These are phyloP conservation scores for Catocala sponsa DNA, from an alignment of 2,888 invertebrate genomes.

Conservation along the genomic window DNA sequence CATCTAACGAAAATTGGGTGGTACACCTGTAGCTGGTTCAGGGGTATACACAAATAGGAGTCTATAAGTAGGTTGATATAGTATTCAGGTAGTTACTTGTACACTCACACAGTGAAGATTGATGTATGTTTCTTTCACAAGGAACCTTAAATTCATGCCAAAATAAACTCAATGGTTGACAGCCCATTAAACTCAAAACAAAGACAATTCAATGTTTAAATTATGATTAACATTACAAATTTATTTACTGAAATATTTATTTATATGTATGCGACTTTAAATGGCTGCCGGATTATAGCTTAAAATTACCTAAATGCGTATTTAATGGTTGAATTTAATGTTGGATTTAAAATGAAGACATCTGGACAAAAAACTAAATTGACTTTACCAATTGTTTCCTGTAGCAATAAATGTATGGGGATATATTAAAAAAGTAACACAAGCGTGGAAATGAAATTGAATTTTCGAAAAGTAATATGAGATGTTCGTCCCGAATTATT, in stretches of 20 bases:
- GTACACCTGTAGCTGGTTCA: too few species aligned
- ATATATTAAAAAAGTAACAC: slow-evolving; percentile 56
- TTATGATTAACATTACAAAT: slow-evolving; percentile 14
- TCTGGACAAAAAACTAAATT: slow-evolving; percentile 55
- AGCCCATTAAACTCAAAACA: slow-evolving; percentile 9
- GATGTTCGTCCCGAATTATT: slow-evolving; percentile 68
- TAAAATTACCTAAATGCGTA: slow-evolving; percentile 55
- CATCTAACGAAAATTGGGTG: too few species aligned
- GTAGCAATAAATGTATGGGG: slow-evolving; percentile 50
- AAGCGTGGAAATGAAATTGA: slow-evolving; percentile 74
- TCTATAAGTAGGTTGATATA: too few species aligned
- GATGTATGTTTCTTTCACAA: too few species aligned
- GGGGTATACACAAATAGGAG: too few species aligned
- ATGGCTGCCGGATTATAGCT: slow-evolving; percentile 39
- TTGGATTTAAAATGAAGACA: slow-evolving; percentile 51
- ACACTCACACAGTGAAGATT: too few species aligned
- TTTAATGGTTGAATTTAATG: slow-evolving; percentile 55
- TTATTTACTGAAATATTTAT: slow-evolving; percentile 33
- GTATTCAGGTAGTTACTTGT: too few species aligned
- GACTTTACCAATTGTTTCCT: slow-evolving; percentile 56
- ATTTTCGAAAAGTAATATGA: slow-evolving; percentile 74
- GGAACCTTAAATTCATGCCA: too few species aligned
- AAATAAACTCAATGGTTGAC: background rate
- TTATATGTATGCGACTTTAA: slow-evolving; percentile 35
- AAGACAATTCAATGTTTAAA: slow-evolving; percentile 1